Evolutionary conservation across 2,113 vertebrate genomes (phyloP).

Genomic region (Melanocharis versteri): DNA sequence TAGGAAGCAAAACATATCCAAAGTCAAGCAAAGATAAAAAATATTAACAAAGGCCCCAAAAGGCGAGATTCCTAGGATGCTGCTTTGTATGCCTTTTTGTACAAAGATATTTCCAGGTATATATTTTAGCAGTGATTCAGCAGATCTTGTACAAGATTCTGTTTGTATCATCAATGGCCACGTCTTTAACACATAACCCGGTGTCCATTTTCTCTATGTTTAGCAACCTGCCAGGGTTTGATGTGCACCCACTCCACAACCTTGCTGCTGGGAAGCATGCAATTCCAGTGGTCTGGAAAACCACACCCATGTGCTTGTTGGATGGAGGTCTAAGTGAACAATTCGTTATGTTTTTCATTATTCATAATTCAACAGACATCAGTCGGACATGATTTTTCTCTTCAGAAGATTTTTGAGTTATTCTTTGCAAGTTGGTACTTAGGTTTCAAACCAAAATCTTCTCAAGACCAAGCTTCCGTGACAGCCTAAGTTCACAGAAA

Average conservation of each 20-base stretch:
- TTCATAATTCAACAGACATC: background rate
- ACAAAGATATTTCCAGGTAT: background rate
- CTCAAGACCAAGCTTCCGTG: background rate
- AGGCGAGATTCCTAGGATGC: background rate
- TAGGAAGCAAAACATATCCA: background rate
- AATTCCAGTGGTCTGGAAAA: background rate
- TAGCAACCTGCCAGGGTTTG: background rate
- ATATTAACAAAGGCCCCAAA: background rate
- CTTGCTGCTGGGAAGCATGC: background rate
- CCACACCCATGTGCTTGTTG: background rate
- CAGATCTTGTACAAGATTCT: background rate
- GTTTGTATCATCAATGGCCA: background rate
- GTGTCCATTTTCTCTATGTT: background rate
- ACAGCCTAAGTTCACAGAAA: background rate
- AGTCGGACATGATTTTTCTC: background rate
- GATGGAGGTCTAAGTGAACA: background rate
- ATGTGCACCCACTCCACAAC: background rate
- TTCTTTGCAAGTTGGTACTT: background rate
- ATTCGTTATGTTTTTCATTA: background rate
- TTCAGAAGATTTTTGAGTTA: background rate
- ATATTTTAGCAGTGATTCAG: background rate
- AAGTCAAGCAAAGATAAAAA: background rate
- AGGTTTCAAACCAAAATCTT: background rate
- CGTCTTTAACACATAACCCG: background rate
- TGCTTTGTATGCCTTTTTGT: background rate